phyloP scores from a whole-genome alignment of 2,888 invertebrate species.

The Augiades crinisus region DNA sequence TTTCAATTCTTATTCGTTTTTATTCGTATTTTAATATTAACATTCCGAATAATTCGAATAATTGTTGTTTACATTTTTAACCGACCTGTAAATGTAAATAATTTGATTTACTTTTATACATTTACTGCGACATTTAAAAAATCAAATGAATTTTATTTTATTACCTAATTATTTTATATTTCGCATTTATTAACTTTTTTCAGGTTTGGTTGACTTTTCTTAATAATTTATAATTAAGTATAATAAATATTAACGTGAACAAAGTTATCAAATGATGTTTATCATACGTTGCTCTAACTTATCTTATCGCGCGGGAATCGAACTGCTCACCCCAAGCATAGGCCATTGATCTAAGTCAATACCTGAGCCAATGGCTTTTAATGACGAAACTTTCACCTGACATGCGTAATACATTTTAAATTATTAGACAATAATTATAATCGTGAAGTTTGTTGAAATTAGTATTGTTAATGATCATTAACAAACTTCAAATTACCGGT shows the following conservation, averaged over 20 bases:
- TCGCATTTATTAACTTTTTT: neutral
- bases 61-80: no score
- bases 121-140: no score
- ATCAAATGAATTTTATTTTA: neutral
- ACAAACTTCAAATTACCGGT: no score
- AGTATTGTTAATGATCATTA: neutral
- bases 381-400: conserved; percentile 4
- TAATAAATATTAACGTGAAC: neutral
- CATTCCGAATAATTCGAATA: no score
- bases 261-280: neutral
- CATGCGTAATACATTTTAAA: neutral
- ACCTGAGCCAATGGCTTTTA: neutral
- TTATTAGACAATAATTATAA: neutral
- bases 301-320: conserved; percentile 22
- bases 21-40: no score
- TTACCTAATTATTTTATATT: neutral
- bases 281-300: conserved; percentile 11
- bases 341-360: conserved; percentile 9
- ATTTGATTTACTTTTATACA: no score
- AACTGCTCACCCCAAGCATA: conserved; percentile 3
- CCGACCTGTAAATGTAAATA: no score
- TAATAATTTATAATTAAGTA: neutral
- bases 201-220: no score
- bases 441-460: neutral
- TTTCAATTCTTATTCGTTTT: no score